Evolutionary conservation across 2,888 invertebrate species (phyloP).

Genomic region (Nemurella pictetii): DNA sequence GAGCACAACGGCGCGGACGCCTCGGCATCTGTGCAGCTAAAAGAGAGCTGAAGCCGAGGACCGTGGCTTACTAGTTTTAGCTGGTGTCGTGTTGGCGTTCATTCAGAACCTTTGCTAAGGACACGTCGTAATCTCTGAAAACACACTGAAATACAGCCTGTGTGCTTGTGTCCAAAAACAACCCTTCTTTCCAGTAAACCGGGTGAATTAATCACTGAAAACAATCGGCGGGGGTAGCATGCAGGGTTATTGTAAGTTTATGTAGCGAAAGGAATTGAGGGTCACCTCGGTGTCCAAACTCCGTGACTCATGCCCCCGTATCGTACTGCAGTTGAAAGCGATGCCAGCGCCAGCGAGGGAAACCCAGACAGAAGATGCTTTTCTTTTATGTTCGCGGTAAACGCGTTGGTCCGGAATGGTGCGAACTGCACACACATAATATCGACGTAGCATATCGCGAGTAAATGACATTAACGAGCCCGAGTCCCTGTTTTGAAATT

Average conservation of each 20-base stretch:
- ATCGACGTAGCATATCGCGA: background rate
- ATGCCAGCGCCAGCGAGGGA: background rate
- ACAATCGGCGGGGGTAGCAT: background rate
- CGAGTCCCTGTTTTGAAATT: background rate
- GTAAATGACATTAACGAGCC: background rate
- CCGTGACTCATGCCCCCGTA: background rate
- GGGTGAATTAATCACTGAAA: background rate
- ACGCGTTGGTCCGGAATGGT: background rate
- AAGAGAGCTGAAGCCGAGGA: too few species aligned
- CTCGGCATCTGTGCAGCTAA: too few species aligned
- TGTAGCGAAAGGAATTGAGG: slow-evolving; percentile 22
- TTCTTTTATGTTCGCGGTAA: background rate
- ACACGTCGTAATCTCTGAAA: background rate
- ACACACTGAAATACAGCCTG: background rate
- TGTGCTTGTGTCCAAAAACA: background rate
- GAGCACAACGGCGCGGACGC: background rate
- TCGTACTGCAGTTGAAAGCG: background rate
- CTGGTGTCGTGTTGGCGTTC: background rate
- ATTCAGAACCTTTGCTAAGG: background rate
- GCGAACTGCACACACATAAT: background rate
- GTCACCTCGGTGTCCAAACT: background rate
- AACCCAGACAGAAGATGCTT: background rate
- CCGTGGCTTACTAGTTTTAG: background rate
- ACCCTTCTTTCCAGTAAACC: background rate
- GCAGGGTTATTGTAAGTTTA: slow-evolving; percentile 13